These are phyloP conservation scores for Apis florea DNA, from an alignment of 1,140 invertebrate species.

Conservation along the genomic window DNA sequence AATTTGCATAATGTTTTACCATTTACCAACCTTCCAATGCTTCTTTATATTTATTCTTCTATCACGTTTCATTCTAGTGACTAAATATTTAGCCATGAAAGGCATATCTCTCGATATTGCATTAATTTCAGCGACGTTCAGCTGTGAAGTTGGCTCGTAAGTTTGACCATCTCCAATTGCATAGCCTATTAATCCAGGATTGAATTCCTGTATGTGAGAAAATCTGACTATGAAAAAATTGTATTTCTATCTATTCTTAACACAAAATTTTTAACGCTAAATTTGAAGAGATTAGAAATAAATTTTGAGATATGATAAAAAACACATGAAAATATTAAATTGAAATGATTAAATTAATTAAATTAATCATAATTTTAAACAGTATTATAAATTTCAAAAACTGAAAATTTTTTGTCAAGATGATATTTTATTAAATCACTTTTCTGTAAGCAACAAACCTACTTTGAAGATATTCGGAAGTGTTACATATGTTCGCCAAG, in stretches of 20 bases:
- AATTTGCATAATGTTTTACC: neutral
- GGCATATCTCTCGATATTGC: slow-evolving; percentile 83
- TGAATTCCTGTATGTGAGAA: slow-evolving; percentile 80
- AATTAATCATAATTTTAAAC: too few species aligned
- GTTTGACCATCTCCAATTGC: slow-evolving; percentile 79
- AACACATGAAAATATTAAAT: too few species aligned
- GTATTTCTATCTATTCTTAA: too few species aligned
- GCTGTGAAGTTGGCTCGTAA: slow-evolving; percentile 79
- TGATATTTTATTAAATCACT: too few species aligned
- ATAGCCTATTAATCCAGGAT: slow-evolving; percentile 84
- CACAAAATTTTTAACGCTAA: too few species aligned
- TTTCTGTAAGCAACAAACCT: neutral
- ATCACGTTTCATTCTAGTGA: slow-evolving; percentile 83
- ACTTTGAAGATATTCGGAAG: slow-evolving; percentile 75
- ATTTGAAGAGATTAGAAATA: too few species aligned
- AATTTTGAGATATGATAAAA: too few species aligned
- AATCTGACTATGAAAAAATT: neutral
- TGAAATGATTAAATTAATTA: too few species aligned
- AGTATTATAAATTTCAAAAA: too few species aligned
- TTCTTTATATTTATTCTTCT: slow-evolving; percentile 82
- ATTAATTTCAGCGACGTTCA: slow-evolving; percentile 84
- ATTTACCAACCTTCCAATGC: slow-evolving; percentile 84
- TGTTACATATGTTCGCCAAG: slow-evolving; percentile 82
- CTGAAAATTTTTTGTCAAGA: too few species aligned
- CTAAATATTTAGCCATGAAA: slow-evolving; percentile 83